Base-by-base conservation (phyloP, 2,888 invertebrate species). In the Psylliodes chrysocephalus region DNA sequence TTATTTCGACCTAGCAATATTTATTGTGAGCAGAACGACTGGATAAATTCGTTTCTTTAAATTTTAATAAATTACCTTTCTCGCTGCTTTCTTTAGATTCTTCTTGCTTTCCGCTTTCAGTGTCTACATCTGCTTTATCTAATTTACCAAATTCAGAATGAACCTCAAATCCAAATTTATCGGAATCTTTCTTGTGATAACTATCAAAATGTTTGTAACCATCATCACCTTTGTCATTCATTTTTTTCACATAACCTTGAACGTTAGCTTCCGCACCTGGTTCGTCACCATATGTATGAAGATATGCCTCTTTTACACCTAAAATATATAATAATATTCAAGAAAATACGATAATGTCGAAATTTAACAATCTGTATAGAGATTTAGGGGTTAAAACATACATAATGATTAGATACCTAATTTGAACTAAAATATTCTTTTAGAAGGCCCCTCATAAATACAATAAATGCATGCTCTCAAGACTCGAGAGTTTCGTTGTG, bases 151-250 rank as follows among this genome's bases (percentile, higher is more conserved):
- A 91, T 52, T 89, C 87, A 44, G 88, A 87, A 75, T 90, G 87
- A 75, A 88, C 86, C 78, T 90, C 90, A 72, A 88, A 89, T 70
- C 89, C 91, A 79, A 89, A 91, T 75, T 89, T 86, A 79, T 91
- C 91, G 0, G 90, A 90, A 33, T 88, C 89, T 78, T 89, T 90
- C 79, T 90, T 91, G 82, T 91, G 90, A 82, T 83, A 91, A 53
- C 89, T 88, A 81, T 90, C 91, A 74, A 87, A 88, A 72, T 88
- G 88, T 78, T 90, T 89, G 83, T 91, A 91, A 0, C 91, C 91
- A 70, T 89, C 88, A 77, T 88, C 88, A 19, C 90, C 90, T 49
- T 89, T 88, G 65, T 88, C 89, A 40, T 86, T 83, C 75, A 85
- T 86, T 76, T 87, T 87, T 67, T 88, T 86, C 46, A 87, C 85